Evolutionary conservation across 2,113 vertebrate species (phyloP).

Genomic region (Hystrix cristata): DNA sequence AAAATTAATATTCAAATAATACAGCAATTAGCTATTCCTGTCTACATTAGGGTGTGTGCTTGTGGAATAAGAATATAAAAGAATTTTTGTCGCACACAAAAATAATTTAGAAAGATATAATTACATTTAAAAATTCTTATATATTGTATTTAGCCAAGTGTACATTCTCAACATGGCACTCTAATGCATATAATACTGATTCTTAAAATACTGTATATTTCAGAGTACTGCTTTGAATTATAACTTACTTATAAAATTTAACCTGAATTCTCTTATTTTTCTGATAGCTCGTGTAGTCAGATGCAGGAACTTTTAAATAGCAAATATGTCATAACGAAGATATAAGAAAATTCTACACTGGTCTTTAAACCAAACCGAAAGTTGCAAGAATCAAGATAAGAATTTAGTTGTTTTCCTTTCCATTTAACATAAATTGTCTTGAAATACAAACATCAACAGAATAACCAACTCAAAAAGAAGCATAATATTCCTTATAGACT

Average conservation of each 20-base stretch:
- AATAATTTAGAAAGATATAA: conserved; percentile 49
- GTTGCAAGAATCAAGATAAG: not conserved
- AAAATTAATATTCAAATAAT: conserved; percentile 38
- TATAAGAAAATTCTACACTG: not conserved
- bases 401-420: not conserved
- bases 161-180: not conserved
- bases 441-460: conserved; percentile 32
- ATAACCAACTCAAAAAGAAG: conserved; percentile 27
- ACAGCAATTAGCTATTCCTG: not conserved
- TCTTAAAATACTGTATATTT: conserved; percentile 41
- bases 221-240: conserved; percentile 34
- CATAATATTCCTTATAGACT: not conserved
- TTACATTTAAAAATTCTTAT: not conserved
- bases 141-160: not conserved
- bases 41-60: not conserved
- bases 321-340: not conserved
- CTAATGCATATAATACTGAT: not conserved
- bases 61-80: conserved; percentile 43
- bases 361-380: conserved; percentile 19
- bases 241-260: conserved; percentile 11
- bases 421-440: not conserved
- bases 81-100: conserved; percentile 63
- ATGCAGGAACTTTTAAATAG: not conserved
- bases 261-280: not conserved
- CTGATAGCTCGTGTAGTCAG: not conserved